phyloP scores from a whole-genome alignment of 2,888 invertebrate genomes.

The Limenitis camilla region DNA sequence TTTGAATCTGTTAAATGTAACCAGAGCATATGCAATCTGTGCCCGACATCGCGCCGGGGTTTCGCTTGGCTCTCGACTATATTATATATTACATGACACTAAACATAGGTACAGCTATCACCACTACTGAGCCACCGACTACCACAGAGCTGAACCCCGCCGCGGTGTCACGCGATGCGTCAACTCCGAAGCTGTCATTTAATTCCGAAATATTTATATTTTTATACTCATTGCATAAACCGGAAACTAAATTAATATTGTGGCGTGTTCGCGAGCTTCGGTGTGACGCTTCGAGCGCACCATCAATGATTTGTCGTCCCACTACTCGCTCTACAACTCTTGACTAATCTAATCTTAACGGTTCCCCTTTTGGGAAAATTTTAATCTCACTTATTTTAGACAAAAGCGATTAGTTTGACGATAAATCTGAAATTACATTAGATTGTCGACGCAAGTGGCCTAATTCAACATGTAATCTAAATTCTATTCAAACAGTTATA shows the following conservation, averaged over 20 bases:
- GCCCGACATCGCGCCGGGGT: conserved; percentile 38
- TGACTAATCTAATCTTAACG: not conserved
- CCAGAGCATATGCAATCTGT: conserved; percentile 48
- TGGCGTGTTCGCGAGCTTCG: conserved; percentile 29
- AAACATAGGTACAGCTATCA: too few relatives aligned
- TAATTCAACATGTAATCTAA: conserved; percentile 21
- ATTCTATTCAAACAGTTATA: conserved; percentile 11
- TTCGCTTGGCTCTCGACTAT: conserved; percentile 7
- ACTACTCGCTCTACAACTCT: conserved; percentile 7
- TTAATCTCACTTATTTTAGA: not conserved
- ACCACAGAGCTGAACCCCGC: conserved; percentile 33
- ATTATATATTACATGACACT: too few relatives aligned
- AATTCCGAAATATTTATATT: conserved; percentile 35
- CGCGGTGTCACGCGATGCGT: conserved; percentile 40
- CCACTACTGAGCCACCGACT: too few relatives aligned
- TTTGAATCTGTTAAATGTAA: conserved; percentile 62
- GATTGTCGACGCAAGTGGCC: conserved; percentile 31
- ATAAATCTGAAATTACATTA: conserved; percentile 23
- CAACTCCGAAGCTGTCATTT: conserved; percentile 37
- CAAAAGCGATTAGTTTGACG: conserved; percentile 25
- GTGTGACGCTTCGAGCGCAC: conserved; percentile 31
- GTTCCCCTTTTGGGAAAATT: not conserved
- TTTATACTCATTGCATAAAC: conserved; percentile 32
- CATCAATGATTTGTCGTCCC: conserved; percentile 23
- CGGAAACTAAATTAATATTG: conserved; percentile 1